Conservation (phyloP, 1,140 invertebrate species). For the Arctopsyche grandis region DNA sequence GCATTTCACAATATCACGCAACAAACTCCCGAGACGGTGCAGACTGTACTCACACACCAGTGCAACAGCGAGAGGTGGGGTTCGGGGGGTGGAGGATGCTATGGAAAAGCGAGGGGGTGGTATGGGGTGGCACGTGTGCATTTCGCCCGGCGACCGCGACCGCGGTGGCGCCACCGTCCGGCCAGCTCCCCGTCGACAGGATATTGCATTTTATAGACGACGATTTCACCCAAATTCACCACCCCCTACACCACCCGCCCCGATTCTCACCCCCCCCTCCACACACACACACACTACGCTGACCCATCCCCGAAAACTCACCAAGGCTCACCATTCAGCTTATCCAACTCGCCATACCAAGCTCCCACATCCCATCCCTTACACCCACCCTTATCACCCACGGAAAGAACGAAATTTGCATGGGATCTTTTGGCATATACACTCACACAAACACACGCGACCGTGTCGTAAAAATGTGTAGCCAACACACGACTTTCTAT, state of each 20-base stretch:
- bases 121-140: background rate
- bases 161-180: slow-evolving; percentile 26
- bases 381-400: background rate
- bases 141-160: background rate
- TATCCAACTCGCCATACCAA: background rate
- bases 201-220: slow-evolving; percentile 42
- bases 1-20: background rate
- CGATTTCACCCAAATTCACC: slow-evolving; percentile 19
- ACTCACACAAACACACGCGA: too few species aligned
- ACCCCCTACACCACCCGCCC: background rate
- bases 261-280: background rate
- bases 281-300: too few species aligned
- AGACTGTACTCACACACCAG: background rate
- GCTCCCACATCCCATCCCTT: background rate
- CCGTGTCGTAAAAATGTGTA: too few species aligned
- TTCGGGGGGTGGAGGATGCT: background rate
- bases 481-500: too few species aligned
- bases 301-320: too few species aligned
- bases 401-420: slow-evolving; percentile 20
- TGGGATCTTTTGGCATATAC: background rate
- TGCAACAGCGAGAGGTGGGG: background rate
- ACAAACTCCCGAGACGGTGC: background rate
- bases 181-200: slow-evolving; percentile 8
- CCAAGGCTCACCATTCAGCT: slow-evolving; percentile 5
- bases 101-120: background rate